Evolutionary conservation across 2,113 vertebrate genomes (phyloP), one percentile per base, ranked within the genome.

Genomic region (Bettongia penicillata): DNA sequence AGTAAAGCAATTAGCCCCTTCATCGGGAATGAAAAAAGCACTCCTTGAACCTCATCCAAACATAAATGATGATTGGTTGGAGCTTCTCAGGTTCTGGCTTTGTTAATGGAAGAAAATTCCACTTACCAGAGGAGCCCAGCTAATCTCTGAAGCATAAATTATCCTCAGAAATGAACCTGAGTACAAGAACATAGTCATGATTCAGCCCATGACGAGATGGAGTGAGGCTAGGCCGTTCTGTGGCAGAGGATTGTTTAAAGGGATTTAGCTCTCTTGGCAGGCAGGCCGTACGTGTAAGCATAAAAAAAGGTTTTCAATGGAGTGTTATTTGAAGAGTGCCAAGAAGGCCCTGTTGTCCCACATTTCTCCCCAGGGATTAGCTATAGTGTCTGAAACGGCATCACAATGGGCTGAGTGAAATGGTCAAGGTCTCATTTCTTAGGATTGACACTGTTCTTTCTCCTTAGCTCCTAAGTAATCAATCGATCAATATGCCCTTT

Each of bases 61-160:
- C 47, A 93, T 95, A 95, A 96, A 89, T 96, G 93, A 61, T 24
- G 48, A 8, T 28, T 48, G 55, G 57, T 55, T 96, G 90, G 49
- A 95, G 53, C 51, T n/a, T 48, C 61, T 57, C 91, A 47, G 48
- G 95, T 92, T 96, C 97, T 96, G 94, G 77, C 61, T 11, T 91
- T 97, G 92, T 96, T 94, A 97, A 90, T 26, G 91, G 49, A 96
- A 94, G 6, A 47, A 91, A 95, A 97, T 96, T 96, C 96, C 95
- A 93, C 0, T 94, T 57, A 0, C 0, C 89, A 95, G 97, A 97
- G 93, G 0, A 92, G 37, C 1, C 49, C 6, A 90, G 51, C 51
- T 96, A 93, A 97, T 91, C 90, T 94, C 77, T 90, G 92, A 95
- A 89, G 89, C 31, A 96, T 92, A 94, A 97, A 98, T 96, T 94